A percentile compares a stretch with the other conserved stretches of the same genome.
Conservation (phyloP, 2,797 vertebrate genomes). For the Myotis planiceps region DNA sequence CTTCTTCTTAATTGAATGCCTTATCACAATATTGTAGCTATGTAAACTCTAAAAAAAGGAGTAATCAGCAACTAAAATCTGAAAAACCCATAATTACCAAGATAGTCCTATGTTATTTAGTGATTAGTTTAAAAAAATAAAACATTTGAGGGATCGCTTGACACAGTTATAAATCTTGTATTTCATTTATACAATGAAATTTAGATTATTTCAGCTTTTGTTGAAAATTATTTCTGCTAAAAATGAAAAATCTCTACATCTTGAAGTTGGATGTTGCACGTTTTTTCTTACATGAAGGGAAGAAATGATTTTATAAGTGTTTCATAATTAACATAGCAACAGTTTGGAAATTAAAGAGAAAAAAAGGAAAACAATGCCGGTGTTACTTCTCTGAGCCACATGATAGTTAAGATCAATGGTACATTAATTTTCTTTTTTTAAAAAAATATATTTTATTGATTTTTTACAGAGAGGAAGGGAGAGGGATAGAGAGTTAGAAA, state of each 20-base stretch:
- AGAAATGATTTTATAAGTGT: neutral
- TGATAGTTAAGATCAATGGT: neutral
- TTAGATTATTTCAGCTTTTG: neutral
- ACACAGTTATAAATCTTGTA: neutral
- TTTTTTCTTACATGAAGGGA: neutral
- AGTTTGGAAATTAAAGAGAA: neutral
- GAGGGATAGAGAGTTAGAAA: no score
- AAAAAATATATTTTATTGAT: no score
- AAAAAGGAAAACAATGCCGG: neutral
- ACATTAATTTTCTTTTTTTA: neutral
- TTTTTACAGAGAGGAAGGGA: no score
- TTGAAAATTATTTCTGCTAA: conserved; percentile 18
- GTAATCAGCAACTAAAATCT: neutral
- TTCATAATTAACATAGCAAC: neutral
- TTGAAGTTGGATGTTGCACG: neutral
- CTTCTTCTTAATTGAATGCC: neutral
- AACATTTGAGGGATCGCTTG: neutral
- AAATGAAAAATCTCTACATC: neutral
- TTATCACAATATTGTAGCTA: neutral
- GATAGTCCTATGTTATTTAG: neutral
- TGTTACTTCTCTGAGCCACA: neutral
- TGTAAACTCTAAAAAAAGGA: neutral
- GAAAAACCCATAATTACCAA: neutral
- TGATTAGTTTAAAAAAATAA: neutral
- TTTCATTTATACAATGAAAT: neutral